These are phyloP conservation scores for Larimichthys polyactis DNA, from an alignment of 2,113 vertebrate species.

Conservation along the genomic window DNA sequence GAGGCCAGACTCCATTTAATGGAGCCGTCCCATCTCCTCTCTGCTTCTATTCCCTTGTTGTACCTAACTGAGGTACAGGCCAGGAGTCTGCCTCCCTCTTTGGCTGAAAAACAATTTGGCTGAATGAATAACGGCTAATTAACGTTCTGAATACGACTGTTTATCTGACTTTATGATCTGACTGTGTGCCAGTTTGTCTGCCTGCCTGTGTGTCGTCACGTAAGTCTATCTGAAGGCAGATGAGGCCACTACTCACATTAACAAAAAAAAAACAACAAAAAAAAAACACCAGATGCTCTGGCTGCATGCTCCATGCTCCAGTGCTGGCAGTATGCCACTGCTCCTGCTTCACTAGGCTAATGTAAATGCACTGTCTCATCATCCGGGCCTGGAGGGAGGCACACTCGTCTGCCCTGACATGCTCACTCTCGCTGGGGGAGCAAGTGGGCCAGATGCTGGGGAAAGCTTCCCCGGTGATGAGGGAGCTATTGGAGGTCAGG, in stretches of 20 bases:
- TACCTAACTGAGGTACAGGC: conserved; percentile 42
- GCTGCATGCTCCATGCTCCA: conserved; percentile 45
- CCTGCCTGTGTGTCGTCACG: conserved; percentile 20
- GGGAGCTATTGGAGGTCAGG: conserved; percentile 52
- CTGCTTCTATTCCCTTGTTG: conserved; percentile 46
- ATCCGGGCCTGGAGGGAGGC: conserved; percentile 47
- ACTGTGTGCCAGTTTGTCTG: conserved; percentile 53
- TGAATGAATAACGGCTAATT: conserved; percentile 72
- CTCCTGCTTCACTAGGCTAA: conserved; percentile 65
- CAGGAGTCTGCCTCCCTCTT: conserved; percentile 48
- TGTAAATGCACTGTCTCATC: conserved; percentile 72
- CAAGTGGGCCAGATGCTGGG: conserved; percentile 59
- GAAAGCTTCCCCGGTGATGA: conserved; percentile 30
- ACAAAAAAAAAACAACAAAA: conserved; percentile 30
- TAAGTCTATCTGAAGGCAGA: conserved; percentile 37
- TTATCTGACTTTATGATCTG: conserved; percentile 77
- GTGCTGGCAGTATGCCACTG: conserved; percentile 62
- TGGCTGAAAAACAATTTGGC: conserved; percentile 65
- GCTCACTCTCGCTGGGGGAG: conserved; percentile 35
- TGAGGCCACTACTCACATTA: conserved; percentile 43
- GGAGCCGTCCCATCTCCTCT: conserved; percentile 39
- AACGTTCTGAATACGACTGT: conserved; percentile 71
- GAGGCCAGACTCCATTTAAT: conserved; percentile 44
- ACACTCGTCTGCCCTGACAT: conserved; percentile 61
- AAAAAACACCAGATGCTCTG: conserved; percentile 65